Conservation (phyloP, 1,140 invertebrate species). For the Sesamia nonagrioides region DNA sequence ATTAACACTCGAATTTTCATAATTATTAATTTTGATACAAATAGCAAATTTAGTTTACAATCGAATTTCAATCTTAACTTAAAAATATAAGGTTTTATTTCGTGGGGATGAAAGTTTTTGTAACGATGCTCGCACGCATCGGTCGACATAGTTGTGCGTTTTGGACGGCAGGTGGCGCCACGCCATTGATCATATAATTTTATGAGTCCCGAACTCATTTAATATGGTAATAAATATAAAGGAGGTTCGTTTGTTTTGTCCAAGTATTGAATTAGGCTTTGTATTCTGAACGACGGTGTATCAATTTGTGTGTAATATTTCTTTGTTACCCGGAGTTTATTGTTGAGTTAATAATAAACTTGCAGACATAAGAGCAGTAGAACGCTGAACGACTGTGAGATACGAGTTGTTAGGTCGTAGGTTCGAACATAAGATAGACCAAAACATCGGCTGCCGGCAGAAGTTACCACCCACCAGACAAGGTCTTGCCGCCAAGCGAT, state of each 20-base stretch:
- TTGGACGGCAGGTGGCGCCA: conserved; percentile 58
- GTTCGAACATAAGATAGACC: no score
- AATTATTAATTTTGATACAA: conserved; percentile 34
- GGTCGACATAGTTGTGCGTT: conserved; percentile 51
- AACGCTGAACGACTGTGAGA: no score
- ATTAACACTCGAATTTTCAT: conserved; percentile 43
- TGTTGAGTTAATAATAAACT: not conserved
- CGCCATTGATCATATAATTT: conserved; percentile 65
- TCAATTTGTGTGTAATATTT: conserved; percentile 13
- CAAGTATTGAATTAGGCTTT: conserved; percentile 33
- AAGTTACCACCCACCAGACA: no score
- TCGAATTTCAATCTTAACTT: not conserved
- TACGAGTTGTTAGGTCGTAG: no score
- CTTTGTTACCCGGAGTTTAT: not conserved
- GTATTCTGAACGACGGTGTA: conserved; percentile 16
- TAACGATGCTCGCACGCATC: conserved; percentile 36
- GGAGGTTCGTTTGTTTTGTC: conserved; percentile 51
- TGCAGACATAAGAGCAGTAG: no score
- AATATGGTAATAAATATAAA: conserved; percentile 57
- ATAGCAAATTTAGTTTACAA: not conserved
- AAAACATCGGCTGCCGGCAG: no score
- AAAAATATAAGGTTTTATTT: conserved; percentile 4
- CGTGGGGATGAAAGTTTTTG: not conserved
- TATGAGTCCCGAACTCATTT: conserved; percentile 55
- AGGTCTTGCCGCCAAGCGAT: no score